phyloP scores from a whole-genome alignment of 2,888 invertebrate genomes.

The Drosophila borealis region DNA sequence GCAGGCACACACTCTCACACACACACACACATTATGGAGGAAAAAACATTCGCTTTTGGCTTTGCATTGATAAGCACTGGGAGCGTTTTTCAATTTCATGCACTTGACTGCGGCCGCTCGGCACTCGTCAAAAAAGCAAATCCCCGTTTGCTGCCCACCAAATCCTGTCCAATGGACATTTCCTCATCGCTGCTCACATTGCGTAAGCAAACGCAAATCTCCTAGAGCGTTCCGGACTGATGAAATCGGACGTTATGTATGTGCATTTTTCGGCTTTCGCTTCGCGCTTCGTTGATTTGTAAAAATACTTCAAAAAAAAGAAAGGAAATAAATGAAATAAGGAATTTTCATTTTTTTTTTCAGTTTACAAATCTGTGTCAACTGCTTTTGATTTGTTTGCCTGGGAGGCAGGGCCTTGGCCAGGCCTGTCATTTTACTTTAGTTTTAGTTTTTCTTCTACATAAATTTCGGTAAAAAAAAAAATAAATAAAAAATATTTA shows the following conservation, averaged over 20 bases:
- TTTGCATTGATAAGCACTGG: slow-evolving; percentile 48
- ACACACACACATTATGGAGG: slow-evolving; percentile 1
- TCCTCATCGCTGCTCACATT: slow-evolving; percentile 41
- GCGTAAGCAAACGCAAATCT: slow-evolving; percentile 43
- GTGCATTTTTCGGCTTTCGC: slow-evolving; percentile 21
- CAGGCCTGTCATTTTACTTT: slow-evolving; percentile 9
- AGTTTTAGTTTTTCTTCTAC: slow-evolving; percentile 21
- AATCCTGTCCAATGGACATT: slow-evolving; percentile 33
- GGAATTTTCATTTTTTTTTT: background rate
- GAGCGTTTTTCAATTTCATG: slow-evolving; percentile 57
- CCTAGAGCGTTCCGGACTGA: slow-evolving; percentile 22
- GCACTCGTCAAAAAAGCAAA: slow-evolving; percentile 11
- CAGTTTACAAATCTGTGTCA: slow-evolving; percentile 12
- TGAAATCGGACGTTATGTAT: slow-evolving; percentile 37
- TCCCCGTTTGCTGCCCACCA: slow-evolving; percentile 1
- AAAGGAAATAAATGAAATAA: slow-evolving; percentile 2
- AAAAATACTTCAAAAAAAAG: slow-evolving; percentile 15
- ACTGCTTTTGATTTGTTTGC: slow-evolving; percentile 5
- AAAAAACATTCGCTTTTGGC: slow-evolving; percentile 39
- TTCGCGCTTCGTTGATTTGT: slow-evolving; percentile 22
- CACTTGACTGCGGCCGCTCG: slow-evolving; percentile 58
- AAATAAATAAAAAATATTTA: slow-evolving; percentile 20
- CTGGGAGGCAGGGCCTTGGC: slow-evolving; percentile 10
- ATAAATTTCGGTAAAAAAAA: slow-evolving; percentile 25
- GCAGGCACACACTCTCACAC: slow-evolving; percentile 4